Evolutionary conservation across 2,113 vertebrate genomes (phyloP).

Genomic region (Taxidea taxus): DNA sequence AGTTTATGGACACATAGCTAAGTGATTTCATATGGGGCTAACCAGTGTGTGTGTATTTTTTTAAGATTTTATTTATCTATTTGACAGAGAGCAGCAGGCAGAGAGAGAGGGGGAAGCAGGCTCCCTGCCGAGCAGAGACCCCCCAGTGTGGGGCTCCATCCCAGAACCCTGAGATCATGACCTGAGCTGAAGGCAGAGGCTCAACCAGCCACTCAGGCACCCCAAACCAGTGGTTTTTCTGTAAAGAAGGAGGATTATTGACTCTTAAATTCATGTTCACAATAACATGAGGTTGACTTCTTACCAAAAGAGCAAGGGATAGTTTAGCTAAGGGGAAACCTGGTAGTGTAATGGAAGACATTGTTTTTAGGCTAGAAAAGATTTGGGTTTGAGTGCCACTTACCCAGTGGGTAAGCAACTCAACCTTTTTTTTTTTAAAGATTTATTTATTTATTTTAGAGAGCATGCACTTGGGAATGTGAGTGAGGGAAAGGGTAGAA

Average conservation of each 20-base stretch:
- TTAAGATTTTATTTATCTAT: no score
- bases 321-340: neutral
- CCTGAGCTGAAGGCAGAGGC: no score
- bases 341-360: neutral
- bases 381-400: neutral
- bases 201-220: no score
- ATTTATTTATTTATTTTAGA: neutral
- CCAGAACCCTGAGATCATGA: no score
- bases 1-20: neutral
- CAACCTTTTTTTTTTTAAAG: neutral
- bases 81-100: no score
- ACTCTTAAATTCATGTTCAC: neutral
- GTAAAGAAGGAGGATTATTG: neutral
- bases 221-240: neutral
- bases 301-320: neutral
- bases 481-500: neutral
- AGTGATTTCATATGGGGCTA: neutral
- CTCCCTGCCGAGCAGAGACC: no score
- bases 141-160: accelerated
- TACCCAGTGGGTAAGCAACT: neutral
- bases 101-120: no score
- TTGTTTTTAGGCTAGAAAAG: neutral
- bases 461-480: neutral
- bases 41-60: neutral
- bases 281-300: neutral